Conservation (phyloP, 2,797 vertebrate species). For the Petrocephalus sullivani region DNA sequence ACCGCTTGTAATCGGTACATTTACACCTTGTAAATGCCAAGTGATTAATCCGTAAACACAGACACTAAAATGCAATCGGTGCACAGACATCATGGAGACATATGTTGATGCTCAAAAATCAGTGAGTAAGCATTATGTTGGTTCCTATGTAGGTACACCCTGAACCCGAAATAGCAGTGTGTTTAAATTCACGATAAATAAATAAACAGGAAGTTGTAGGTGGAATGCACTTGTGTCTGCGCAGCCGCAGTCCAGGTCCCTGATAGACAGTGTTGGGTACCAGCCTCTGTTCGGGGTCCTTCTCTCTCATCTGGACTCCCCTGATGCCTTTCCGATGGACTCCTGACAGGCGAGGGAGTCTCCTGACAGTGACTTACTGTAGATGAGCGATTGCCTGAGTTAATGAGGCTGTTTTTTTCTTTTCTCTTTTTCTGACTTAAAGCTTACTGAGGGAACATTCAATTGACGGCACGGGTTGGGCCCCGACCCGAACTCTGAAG, state of each 20-base stretch:
- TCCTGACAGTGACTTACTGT: background rate
- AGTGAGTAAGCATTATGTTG: background rate
- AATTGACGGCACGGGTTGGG: conserved; percentile 98
- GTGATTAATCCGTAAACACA: background rate
- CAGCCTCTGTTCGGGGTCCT: background rate
- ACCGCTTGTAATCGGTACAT: background rate
- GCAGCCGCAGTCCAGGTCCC: background rate
- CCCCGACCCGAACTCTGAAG: conserved; percentile 94
- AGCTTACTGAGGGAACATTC: conserved; percentile 96
- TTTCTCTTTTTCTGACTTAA: conserved; percentile 37
- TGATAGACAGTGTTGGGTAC: background rate
- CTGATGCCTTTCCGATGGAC: background rate
- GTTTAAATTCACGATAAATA: background rate
- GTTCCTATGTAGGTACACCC: no score
- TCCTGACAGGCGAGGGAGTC: background rate
- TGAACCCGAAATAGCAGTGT: background rate
- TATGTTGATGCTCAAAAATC: background rate
- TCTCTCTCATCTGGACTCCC: background rate
- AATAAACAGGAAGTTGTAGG: background rate
- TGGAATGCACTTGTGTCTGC: background rate
- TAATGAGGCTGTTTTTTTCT: background rate
- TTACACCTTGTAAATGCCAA: background rate
- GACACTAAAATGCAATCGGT: background rate
- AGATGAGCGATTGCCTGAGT: background rate
- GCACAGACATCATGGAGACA: background rate